Conservation (phyloP, 2,113 vertebrate species). For the Zapornia atra region DNA sequence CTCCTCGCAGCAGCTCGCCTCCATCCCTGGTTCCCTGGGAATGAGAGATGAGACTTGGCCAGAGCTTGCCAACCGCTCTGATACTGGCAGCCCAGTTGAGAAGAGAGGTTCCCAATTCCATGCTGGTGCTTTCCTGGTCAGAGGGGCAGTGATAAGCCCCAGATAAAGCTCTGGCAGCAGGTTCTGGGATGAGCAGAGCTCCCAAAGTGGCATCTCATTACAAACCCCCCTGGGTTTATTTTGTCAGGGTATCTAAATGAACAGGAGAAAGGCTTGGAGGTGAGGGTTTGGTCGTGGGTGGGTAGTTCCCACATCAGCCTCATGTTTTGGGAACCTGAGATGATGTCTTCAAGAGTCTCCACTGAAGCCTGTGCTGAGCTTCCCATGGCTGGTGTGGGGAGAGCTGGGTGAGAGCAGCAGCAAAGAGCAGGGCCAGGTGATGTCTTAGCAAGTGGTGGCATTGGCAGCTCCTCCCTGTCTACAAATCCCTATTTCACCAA, state of each 20-base stretch:
- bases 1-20: not conserved
- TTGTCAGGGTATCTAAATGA: not conserved
- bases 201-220: not conserved
- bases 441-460: not conserved
- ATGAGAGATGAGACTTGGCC: not conserved
- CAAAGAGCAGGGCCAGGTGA: accelerated
- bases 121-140: accelerated
- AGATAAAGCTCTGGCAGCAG: not conserved
- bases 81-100: not conserved
- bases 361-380: not conserved
- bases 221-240: not conserved
- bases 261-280: not conserved
- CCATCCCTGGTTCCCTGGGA: not conserved
- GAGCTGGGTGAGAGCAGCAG: not conserved
- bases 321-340: not conserved
- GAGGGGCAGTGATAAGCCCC: not conserved
- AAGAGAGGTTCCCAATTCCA: accelerated
- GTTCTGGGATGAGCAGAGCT: not conserved
- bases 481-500: not conserved
- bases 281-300: not conserved
- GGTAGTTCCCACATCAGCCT: not conserved
- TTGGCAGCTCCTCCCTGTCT: not conserved
- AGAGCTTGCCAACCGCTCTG: not conserved
- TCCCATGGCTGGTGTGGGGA: not conserved
- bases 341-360: not conserved